These are phyloP conservation scores for Podarcis cretensis DNA, from an alignment of 2,113 vertebrate species.

Conservation along the genomic window DNA sequence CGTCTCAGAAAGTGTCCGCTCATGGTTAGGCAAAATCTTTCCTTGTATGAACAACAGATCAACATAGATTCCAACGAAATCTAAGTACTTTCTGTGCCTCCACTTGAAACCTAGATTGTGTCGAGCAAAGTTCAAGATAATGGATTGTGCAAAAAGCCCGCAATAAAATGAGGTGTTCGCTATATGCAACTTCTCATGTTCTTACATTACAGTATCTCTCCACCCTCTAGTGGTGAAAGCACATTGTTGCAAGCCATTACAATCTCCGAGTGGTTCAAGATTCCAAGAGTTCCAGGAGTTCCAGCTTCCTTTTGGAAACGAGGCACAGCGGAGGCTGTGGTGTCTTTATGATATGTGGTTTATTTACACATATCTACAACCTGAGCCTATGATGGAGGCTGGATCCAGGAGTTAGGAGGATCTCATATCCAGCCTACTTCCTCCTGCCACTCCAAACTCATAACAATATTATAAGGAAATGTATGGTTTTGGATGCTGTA, in stretches of 20 bases:
- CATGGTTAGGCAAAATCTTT: neutral
- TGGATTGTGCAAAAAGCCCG: neutral
- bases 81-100: neutral
- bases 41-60: neutral
- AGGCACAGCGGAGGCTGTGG: too few species aligned
- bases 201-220: constrained; percentile 26
- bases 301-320: too few species aligned
- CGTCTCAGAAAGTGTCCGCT: too few species aligned
- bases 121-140: neutral
- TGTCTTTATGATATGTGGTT: too few species aligned
- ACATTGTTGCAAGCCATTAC: neutral
- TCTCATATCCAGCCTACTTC: too few species aligned
- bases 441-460: too few species aligned
- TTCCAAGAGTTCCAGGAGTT: too few species aligned
- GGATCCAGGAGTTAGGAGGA: too few species aligned
- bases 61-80: neutral
- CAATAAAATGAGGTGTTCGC: neutral
- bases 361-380: too few species aligned
- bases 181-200: neutral
- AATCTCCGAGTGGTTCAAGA: too few species aligned
- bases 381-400: too few species aligned
- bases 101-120: neutral
- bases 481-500: neutral
- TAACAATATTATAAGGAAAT: neutral
- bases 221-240: constrained; percentile 66